phyloP scores from a whole-genome alignment of 2,888 invertebrate genomes.

The Rhynchonema sp. region DNA sequence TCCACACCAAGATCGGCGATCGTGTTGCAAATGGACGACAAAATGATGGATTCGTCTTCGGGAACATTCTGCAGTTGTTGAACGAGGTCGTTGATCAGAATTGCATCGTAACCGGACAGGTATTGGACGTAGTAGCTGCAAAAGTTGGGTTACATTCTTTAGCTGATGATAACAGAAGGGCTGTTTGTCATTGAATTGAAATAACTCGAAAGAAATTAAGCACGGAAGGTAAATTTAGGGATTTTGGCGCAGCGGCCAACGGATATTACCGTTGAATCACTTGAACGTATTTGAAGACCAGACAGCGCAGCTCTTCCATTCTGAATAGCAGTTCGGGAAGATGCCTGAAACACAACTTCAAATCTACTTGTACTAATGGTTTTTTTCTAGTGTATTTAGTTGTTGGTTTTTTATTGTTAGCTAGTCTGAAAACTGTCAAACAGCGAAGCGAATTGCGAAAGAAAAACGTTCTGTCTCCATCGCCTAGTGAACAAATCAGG shows the following conservation, averaged over 20 bases:
- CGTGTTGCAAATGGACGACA: slow-evolving; percentile 73
- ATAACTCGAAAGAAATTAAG: too few species aligned
- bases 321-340: slow-evolving; percentile 89
- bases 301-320: slow-evolving; percentile 75
- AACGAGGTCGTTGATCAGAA: slow-evolving; percentile 55
- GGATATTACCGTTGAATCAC: slow-evolving; percentile 71
- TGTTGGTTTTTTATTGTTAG: too few species aligned
- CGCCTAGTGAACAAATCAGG: too few species aligned
- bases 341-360: slow-evolving; percentile 40
- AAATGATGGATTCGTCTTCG: slow-evolving; percentile 80
- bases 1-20: slow-evolving; percentile 36
- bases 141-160: not conserved
- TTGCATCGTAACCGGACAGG: slow-evolving; percentile 81
- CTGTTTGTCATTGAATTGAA: too few species aligned
- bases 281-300: slow-evolving; percentile 85
- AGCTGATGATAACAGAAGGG: too few species aligned
- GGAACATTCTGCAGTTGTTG: slow-evolving; percentile 38
- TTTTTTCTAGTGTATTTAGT: too few species aligned
- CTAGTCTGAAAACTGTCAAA: too few species aligned
- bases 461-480: too few species aligned
- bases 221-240: too few species aligned
- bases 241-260: too few species aligned
- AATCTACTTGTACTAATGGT: too few species aligned
- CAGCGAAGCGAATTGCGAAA: too few species aligned
- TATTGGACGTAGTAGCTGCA: slow-evolving; percentile 74